Evolutionary conservation across 2,797 vertebrate genomes (phyloP).

Genomic region (Scolopax bukidnonensis): DNA sequence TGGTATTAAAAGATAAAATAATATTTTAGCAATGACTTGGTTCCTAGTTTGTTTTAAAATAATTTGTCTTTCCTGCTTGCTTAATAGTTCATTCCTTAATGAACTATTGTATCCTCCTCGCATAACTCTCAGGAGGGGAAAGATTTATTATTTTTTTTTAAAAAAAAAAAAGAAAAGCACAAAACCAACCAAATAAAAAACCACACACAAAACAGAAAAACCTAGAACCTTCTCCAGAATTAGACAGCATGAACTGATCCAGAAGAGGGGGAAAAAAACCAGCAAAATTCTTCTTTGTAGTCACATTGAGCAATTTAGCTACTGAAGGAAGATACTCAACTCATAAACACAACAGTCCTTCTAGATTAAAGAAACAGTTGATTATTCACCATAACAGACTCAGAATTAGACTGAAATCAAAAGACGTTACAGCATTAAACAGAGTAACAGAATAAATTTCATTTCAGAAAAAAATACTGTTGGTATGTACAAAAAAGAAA

Average conservation of each 20-base stretch:
- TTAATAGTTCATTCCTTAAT: background rate
- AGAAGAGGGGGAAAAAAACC: background rate
- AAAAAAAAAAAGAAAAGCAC: background rate
- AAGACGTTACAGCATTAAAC: background rate
- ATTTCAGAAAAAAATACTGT: background rate
- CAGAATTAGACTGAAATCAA: background rate
- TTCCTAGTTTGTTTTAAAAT: background rate
- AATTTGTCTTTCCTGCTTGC: background rate
- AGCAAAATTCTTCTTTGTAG: background rate
- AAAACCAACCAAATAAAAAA: background rate
- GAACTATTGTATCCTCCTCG: background rate
- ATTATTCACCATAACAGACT: slow-evolving; percentile 8
- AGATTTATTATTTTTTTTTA: background rate
- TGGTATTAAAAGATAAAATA: background rate
- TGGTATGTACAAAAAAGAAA: background rate
- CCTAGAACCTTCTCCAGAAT: background rate
- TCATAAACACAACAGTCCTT: background rate
- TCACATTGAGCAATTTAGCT: background rate
- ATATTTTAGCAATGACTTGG: background rate
- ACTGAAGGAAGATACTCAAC: slow-evolving; percentile 9
- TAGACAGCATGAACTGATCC: background rate
- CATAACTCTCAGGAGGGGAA: background rate
- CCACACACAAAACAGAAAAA: background rate
- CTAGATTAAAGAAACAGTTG: slow-evolving; percentile 9
- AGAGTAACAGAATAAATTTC: background rate